Evolutionary conservation across 2,888 invertebrate species (phyloP), one percentile per base, ranked within the genome.

Genomic region (Lymantria monacha): DNA sequence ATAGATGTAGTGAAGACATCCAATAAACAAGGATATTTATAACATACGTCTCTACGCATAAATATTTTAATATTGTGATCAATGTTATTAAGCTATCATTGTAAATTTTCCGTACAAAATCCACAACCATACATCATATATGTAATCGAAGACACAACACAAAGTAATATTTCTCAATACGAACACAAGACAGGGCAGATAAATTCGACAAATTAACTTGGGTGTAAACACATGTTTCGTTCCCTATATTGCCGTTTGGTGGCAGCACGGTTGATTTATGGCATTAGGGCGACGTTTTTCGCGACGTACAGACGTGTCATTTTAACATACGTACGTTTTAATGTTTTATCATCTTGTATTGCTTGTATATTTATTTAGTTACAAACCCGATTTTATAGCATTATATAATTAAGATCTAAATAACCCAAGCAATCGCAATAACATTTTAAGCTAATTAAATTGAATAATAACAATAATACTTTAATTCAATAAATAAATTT

Each of bases 131-230:
- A 55, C 45, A 51, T 59, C 47, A 53, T 50, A 46, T 14, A 38
- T 41, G 45, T 59, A 55, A 65, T 66, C 59, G 54, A 60, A 66
- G 63, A 46, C 55, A 67, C 66, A 71, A 65, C 61, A 58, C 49
- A 60, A 72, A 47, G 85, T 83, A 83, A 88, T 88, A 90, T 85
- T 87, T 89, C 87, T 86, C 85, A 86, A 86, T 87, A 83, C 79
- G 75, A 70, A 76, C 74, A 76, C 74, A 69, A 85, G 86, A 85
- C 87, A 82, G 74, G 81, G 67, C 79, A 85, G 89, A 90, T 87
- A 88, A 87, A 90, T 88, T 87, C 86, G 82, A 86, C 90, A 90
- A 91, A 91, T 91, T 91, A 91, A 90, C 90, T 87, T 79, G 82
- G 82, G 77, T 79, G 90, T 88, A 89, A 89, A 91, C 90, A 91